These are phyloP conservation scores for Nasonia giraulti DNA, from an alignment of 1,140 invertebrate species.

Conservation along the genomic window DNA sequence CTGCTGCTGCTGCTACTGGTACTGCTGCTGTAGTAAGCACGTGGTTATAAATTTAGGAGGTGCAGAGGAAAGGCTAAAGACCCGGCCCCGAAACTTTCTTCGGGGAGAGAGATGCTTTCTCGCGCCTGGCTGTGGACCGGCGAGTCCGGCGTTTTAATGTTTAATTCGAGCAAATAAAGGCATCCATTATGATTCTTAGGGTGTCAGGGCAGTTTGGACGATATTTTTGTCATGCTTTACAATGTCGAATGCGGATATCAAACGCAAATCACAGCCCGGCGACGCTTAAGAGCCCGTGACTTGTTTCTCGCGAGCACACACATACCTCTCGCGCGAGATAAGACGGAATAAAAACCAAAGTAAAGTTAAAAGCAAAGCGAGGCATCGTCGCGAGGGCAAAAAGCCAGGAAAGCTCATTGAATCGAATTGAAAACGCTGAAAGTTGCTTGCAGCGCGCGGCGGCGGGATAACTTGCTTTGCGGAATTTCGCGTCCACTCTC, in stretches of 20 bases:
- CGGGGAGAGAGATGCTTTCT: neutral
- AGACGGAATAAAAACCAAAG: conserved; percentile 16
- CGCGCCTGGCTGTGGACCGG: neutral
- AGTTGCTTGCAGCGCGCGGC: conserved; percentile 6
- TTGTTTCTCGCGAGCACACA: neutral
- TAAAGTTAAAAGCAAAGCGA: conserved; percentile 22
- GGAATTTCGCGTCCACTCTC: conserved; percentile 39
- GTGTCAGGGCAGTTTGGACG: neutral
- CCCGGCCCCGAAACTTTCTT: conserved; percentile 26
- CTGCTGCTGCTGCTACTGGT: neutral
- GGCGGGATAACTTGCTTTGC: neutral
- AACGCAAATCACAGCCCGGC: neutral
- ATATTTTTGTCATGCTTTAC: no score
- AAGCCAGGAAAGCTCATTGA: conserved; percentile 41
- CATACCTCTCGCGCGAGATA: neutral
- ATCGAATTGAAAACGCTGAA: conserved; percentile 47
- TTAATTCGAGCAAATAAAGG: neutral
- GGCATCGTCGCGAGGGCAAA: neutral
- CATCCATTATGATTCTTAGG: neutral
- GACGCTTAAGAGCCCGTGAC: neutral
- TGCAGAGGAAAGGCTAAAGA: neutral
- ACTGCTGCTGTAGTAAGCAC: neutral
- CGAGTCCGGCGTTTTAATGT: neutral
- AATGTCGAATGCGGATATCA: no score
- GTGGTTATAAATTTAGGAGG: conserved; percentile 44